Evolutionary conservation across 2,888 invertebrate species (phyloP), one percentile per base, ranked within the genome.

Genomic region (Polydesmus complanatus): DNA sequence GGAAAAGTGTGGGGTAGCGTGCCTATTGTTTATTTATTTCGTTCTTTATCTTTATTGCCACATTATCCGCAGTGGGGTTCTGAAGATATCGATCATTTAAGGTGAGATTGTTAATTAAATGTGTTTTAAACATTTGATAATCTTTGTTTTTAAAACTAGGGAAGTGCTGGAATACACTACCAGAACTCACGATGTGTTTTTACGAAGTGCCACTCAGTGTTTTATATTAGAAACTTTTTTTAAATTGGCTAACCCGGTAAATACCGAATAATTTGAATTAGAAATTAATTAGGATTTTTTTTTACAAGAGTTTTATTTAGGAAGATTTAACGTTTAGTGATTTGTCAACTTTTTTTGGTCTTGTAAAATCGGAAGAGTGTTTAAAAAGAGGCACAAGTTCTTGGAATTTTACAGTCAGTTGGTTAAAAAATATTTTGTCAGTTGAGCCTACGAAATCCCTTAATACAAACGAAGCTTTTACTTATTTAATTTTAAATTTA

Each of bases 1-100:
- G n/a, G n/a, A n/a, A n/a, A n/a, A n/a, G n/a, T n/a, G n/a, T 60
- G 60, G 60, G 50, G 60, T n/a, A 23, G 55, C 23, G 60, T 60
- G 18, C 56, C 60, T 22, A 23, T 60, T 27, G 2, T 60, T 25
- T 49, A 60, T 23, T 18, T 60, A 11, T 25, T 37, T 25, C 18
- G 50, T 14, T 54, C 50, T 11, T 26, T 60, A 25, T 3, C 27
- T 11, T n/a, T 18, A 26, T 19, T 60, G 8, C 55, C 60, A 19
- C 49, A 22, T 27, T 25, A 22, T 26, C 26, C 11, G n/a, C 50
- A 54, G 21, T 60, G 60, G 60, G 50, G 26, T 55, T 50, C 26
- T n/a, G 47, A 54, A 19, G 47, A 47, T 2, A 14, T 56, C 21
- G 21, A 11, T 27, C 49, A 60, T 14, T 50, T 60, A 19, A 54